Conservation (phyloP, 92 coral and sea anemone genomes). For the Blastomussa wellsi region DNA sequence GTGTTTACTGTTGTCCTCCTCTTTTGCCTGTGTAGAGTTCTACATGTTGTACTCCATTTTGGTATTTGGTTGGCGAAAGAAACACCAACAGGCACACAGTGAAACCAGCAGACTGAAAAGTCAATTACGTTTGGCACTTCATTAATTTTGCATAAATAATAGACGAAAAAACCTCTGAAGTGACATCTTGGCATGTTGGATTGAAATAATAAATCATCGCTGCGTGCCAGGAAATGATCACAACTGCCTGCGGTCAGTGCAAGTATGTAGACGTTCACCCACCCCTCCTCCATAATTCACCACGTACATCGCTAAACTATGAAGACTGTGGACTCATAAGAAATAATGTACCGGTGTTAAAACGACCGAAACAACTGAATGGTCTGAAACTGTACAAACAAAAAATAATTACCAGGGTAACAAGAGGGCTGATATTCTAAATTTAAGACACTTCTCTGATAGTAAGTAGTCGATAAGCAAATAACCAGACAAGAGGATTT, state of each 20-base stretch:
- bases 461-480: too few relatives aligned
- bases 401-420: background rate
- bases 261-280: background rate
- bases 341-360: too few relatives aligned
- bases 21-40: too few relatives aligned
- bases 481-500: background rate
- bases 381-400: background rate
- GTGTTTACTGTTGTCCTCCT: too few relatives aligned
- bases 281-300: background rate
- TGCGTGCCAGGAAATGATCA: background rate
- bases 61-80: background rate
- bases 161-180: background rate
- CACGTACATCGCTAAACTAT: background rate
- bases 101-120: conserved; percentile 1
- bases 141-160: conserved; percentile 23
- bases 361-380: background rate
- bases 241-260: background rate
- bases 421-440: too few relatives aligned
- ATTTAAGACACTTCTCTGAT: too few relatives aligned
- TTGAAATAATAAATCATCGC: conserved; percentile 24
- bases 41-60: too few relatives aligned
- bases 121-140: conserved; percentile 25
- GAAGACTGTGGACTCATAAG: background rate
- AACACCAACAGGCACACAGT: background rate
- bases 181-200: conserved; percentile 20